Evolutionary conservation across 2,113 vertebrate genomes (phyloP).

Genomic region (Eretmodus cyanostictus): DNA sequence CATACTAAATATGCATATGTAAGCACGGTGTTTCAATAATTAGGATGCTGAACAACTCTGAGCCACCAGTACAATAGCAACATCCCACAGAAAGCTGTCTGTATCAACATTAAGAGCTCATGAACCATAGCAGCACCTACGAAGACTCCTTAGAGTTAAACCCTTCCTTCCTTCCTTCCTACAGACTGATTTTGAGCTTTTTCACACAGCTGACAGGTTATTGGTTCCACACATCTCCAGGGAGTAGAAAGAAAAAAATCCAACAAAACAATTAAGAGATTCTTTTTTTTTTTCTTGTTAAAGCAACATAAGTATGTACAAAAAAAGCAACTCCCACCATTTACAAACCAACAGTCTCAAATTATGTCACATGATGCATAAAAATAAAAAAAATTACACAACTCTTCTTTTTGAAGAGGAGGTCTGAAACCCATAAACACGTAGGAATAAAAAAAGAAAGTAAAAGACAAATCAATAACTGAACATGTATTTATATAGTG

Average conservation of each 20-base stretch:
- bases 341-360: constrained; percentile 21
- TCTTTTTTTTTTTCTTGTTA: background rate
- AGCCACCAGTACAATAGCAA: background rate
- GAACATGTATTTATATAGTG: constrained; percentile 28
- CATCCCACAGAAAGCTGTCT: background rate
- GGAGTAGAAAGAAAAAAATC: background rate
- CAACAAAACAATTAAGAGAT: background rate
- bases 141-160: background rate
- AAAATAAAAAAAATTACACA: background rate
- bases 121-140: background rate
- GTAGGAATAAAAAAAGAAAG: background rate
- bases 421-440: background rate
- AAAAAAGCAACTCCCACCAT: constrained; percentile 36
- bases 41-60: background rate
- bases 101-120: background rate
- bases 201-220: background rate
- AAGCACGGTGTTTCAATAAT: background rate
- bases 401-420: background rate
- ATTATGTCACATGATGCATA: background rate
- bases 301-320: constrained; percentile 49
- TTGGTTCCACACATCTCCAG: background rate
- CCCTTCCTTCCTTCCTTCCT: background rate
- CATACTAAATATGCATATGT: background rate
- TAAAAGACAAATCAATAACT: constrained; percentile 4
- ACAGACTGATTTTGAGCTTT: background rate